Conservation (phyloP, 2,797 vertebrate species). For the Artibeus lituratus region DNA sequence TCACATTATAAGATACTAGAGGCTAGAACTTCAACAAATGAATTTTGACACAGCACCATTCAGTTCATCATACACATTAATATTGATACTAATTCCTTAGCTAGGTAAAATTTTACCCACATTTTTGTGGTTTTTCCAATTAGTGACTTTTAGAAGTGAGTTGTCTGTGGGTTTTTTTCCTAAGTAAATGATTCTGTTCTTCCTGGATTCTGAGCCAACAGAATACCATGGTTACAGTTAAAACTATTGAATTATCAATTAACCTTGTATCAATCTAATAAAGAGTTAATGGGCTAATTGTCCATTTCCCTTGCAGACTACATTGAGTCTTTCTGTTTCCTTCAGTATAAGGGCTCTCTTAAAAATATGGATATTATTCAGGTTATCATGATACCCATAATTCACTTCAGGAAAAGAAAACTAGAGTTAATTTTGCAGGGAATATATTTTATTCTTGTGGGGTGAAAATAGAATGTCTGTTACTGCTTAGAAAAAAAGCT, state of each 20-base stretch:
- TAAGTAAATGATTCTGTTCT: conserved; percentile 19
- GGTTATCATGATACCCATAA: not conserved
- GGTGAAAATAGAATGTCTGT: not conserved
- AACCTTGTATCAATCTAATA: conserved; percentile 37
- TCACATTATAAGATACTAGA: not conserved
- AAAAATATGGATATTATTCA: conserved; percentile 13
- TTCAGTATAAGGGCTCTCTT: not conserved
- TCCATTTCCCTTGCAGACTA: conserved; percentile 1
- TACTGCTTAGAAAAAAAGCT: not conserved
- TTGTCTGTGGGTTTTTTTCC: conserved; percentile 2
- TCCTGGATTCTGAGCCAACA: conserved; percentile 6
- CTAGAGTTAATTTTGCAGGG: not conserved
- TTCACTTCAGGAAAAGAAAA: not conserved
- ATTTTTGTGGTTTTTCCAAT: not conserved
- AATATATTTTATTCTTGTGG: not conserved
- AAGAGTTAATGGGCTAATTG: conserved; percentile 48
- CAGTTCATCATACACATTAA: not conserved
- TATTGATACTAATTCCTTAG: not conserved
- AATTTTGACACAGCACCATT: not conserved
- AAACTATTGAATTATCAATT: conserved; percentile 58
- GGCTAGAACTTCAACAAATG: not conserved
- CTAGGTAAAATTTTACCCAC: not conserved
- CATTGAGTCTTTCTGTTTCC: conserved; percentile 26
- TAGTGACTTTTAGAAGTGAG: not conserved
- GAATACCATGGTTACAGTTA: not conserved